Base-by-base conservation (phyloP, 2,888 invertebrate species). In the Anthrax anthrax region DNA sequence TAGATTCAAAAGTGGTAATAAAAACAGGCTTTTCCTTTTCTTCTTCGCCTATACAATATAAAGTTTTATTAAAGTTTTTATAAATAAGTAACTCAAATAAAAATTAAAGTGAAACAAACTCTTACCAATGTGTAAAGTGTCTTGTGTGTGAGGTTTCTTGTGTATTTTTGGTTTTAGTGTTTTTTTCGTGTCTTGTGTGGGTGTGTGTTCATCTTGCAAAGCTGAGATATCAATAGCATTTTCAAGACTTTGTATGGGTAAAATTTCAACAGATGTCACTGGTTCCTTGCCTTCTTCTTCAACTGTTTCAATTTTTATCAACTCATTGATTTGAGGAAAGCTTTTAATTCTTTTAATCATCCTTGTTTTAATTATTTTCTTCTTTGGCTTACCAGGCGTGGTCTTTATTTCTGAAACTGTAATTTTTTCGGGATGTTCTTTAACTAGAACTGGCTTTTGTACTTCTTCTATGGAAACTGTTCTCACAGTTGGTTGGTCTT, bases 1-100 rank as follows among this genome's bases (percentile, higher is more conserved):
- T 57, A 47, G 67, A 64, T 56, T 67, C 65, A 52, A 71, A 70
- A 52, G 69, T 65, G 52, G 62, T 65, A 51, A 67, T 61, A 55
- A 64, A 65, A 46, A 63, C 58, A 49, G 67, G 63, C 54, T 64
- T 63, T 57, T 56, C 60, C 18, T 58, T 59, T 47, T 61, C 63
- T 57, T 57, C 59, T 62, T 50, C 41, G 45, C 46, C 52, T 44
- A 52, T 46, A 50, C 44, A 50, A 50, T 32, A 52, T 16, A 44
- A 44, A 32, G 14, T 40, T 18, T 45, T 23, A 38, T 41, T 43
- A n/a, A 27, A 44, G n/a, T n/a, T n/a, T n/a, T n/a, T n/a, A n/a
- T 40, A 42, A 39, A 36, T 14, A 12, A 34, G 13, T 14, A 34
- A 34, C 13, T 34, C 4, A 14, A 34, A 34, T 4, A 14, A 4